Evolutionary conservation across 2,888 invertebrate species (phyloP).

Genomic region (Unio pictorum): DNA sequence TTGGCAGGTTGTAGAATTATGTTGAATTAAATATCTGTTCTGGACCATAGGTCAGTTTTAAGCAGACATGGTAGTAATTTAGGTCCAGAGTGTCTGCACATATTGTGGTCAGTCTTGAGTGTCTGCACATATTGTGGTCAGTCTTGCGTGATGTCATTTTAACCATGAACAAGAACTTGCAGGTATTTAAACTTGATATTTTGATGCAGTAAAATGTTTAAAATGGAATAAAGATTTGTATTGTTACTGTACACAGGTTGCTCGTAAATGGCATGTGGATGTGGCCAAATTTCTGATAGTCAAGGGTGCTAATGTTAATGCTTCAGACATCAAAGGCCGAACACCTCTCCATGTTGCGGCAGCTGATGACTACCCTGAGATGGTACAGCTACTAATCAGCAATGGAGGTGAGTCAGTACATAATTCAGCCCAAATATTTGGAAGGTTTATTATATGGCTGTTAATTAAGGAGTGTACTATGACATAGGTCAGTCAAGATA

Average conservation of each 20-base stretch:
- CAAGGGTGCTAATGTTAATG: constrained; percentile 59
- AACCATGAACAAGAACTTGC: not conserved
- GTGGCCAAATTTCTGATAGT: constrained; percentile 65
- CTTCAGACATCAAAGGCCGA: constrained; percentile 61
- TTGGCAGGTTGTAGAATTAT: too few relatives aligned
- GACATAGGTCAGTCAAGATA: too few relatives aligned
- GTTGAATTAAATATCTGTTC: too few relatives aligned
- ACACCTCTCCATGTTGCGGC: constrained; percentile 70
- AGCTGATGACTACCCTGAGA: constrained; percentile 67
- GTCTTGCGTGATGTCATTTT: not conserved
- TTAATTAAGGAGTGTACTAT: too few relatives aligned
- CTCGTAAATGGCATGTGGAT: constrained; percentile 67
- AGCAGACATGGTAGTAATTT: too few relatives aligned
- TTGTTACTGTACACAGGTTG: constrained; percentile 47
- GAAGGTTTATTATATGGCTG: too few relatives aligned
- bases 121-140: not conserved
- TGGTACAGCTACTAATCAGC: constrained; percentile 65
- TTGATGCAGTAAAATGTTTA: not conserved
- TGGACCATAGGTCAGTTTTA: too few relatives aligned
- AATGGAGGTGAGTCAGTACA: constrained; percentile 51
- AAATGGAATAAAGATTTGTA: not conserved
- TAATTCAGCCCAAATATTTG: too few relatives aligned
- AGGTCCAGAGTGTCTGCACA: too few relatives aligned
- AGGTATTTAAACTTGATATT: not conserved
- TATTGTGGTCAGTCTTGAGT: not conserved